phyloP scores from a whole-genome alignment of 2,113 vertebrate species.

The Grammomys surdaster region DNA sequence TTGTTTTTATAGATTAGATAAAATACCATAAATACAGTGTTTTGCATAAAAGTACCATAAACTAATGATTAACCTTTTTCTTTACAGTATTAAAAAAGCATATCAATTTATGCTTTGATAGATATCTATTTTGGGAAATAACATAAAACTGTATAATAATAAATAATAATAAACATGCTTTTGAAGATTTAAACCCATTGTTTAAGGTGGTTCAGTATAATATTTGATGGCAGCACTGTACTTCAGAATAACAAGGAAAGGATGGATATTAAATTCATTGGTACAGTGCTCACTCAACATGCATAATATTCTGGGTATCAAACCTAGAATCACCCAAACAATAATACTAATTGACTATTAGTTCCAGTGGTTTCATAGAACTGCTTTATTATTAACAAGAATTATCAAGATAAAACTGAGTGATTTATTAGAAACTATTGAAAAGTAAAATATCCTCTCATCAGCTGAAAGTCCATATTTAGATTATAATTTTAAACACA shows the following conservation, averaged over 20 bases:
- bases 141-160: neutral
- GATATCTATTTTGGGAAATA: slow-evolving; percentile 9
- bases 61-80: neutral
- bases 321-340: neutral
- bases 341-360: neutral
- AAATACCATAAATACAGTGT: neutral
- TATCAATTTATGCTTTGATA: neutral
- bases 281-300: neutral
- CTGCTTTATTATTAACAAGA: neutral
- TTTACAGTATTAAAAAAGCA: slow-evolving; percentile 33
- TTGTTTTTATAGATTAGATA: neutral
- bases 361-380: neutral
- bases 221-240: neutral
- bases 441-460: slow-evolving; percentile 14
- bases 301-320: neutral
- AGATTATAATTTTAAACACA: neutral
- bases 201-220: neutral
- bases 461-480: neutral
- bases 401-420: slow-evolving; percentile 13
- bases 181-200: neutral
- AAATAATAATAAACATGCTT: neutral
- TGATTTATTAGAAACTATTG: slow-evolving; percentile 4
- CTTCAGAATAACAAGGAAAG: neutral
- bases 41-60: neutral
- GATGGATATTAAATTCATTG: neutral